Evolutionary conservation across 2,113 vertebrate genomes (phyloP), one percentile per base, ranked within the genome.

Genomic region (Hystrix cristata): DNA sequence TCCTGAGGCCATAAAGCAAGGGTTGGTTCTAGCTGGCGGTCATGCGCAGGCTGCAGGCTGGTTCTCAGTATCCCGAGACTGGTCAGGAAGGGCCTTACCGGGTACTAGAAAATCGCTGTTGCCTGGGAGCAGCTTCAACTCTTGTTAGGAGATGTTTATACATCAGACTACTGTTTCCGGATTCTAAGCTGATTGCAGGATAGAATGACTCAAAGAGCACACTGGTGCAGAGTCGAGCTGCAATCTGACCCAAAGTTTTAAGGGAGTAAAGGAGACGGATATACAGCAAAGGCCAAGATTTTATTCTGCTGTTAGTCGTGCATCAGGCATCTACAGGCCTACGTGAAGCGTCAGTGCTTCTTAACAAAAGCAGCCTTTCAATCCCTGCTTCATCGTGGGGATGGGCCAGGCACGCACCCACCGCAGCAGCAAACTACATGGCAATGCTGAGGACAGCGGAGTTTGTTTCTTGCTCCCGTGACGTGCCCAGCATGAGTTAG

Each of bases 351-450:
- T 29, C 29, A 57, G 46, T 51, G 27, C 29, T 34, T 34, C 19
- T 53, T 19, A 53, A 13, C 46, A 48, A 51, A n/a, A 76, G 43
- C 25, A 51, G 76, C 29, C 31, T 4, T 15, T 79, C 18, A 53
- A 3, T 19, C 76, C 29, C 48, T 55, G 15, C 9, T 51, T 15
- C 14, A 34, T 34, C 48, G 3, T 3, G 0, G 4, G 4, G 29
- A 46, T 1, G 4, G 31, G 34, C 19, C 4, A 60, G 25, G 0
- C 48, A 25, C 1, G 12, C 46, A 6, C 1, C 5, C 21, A 12
- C 53, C 34, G 27, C 31, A 29, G 21, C 7, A 27, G 59, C 46
- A 79, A 43, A 74, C 74, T 0, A 60, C 0, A 5, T 25, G n/a
- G 31, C 43, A 13, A 16, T 16, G 38, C 34, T 31, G 29, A 23